Conservation (phyloP, 2,113 vertebrate genomes). For the Diphyllodes magnificus region DNA sequence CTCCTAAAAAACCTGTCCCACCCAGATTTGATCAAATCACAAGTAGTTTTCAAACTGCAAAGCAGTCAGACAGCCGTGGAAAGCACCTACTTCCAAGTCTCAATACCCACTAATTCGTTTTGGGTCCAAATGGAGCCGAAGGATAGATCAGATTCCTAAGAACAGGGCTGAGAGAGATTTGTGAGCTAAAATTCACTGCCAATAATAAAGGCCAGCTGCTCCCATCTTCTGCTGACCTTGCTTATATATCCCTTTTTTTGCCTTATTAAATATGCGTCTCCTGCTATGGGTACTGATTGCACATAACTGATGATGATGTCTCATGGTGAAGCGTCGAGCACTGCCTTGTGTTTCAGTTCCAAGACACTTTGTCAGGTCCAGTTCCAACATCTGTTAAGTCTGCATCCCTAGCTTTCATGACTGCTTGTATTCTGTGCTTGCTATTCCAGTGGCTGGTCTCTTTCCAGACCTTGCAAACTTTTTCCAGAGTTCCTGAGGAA, state of each 20-base stretch:
- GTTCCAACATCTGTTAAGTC: not conserved
- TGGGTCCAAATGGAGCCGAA: not conserved
- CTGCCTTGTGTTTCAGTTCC: not conserved
- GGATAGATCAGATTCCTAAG: not conserved
- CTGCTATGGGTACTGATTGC: not conserved
- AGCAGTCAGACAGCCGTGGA: not conserved
- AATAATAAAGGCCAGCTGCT: not conserved
- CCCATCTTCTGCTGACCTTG: not conserved
- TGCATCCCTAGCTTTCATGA: not conserved
- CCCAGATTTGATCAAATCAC: not conserved
- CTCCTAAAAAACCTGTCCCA: not conserved
- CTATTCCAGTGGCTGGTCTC: not conserved
- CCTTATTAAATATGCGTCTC: not conserved
- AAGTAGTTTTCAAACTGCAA: not conserved
- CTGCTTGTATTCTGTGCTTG: not conserved
- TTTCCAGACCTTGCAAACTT: not conserved
- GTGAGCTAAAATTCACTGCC: not conserved
- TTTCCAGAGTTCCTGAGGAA: not conserved
- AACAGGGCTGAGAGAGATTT: not conserved
- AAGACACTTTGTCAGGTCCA: not conserved
- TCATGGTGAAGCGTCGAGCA: not conserved
- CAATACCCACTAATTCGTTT: not conserved
- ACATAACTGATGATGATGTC: not conserved
- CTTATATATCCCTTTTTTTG: not conserved
- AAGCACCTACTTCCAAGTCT: not conserved